Evolutionary conservation across 2,113 vertebrate species (phyloP), one percentile per base, ranked within the genome.

Genomic region (Petrocephalus zakoni): DNA sequence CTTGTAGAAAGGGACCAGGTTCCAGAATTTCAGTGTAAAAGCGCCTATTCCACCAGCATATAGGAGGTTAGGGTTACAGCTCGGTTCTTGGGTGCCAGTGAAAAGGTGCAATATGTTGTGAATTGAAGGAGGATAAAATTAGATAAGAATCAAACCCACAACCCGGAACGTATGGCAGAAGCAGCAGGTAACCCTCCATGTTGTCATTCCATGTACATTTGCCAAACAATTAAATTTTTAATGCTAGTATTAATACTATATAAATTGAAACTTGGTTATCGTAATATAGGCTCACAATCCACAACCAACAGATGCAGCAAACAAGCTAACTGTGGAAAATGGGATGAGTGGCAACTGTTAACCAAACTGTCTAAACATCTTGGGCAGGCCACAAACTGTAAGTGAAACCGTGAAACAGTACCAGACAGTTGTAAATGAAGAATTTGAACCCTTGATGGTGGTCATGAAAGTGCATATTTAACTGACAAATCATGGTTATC

Each of bases 341-440:
- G 87, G 92, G 92, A 93, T 88, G 92, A 93, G 91, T 90, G 88
- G 89, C 75, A 68, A 88, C 85, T 92, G 93, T 94, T 91, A 93
- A 90, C 51, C 89, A 46, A 89, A 91, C 83, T 93, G 92, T 92
- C 88, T 56, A 90, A 93, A 85, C 87, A 89, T 91, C 91, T 92
- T 92, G 89, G 92, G 90, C 85, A 92, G 93, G 88, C 92, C 93
- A 94, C 94, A 92, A 93, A 94, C 90, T 91, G 94, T 92, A 94
- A 94, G 88, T 86, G 93, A 95, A 88, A 93, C 93, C 93, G 88
- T 89, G 83, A 92, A 90, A 93, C 89, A 87, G 89, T 78, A 91
- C 90, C 89, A 93, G 92, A 93, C 93, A 91, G 91, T 94, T 93
- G 92, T 91, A 94, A 91, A 92, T 51, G 90, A 90, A 91, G 89